Evolutionary conservation across 2,113 vertebrate species (phyloP), one percentile per base, ranked within the genome.

Genomic region (Albula glossodonta): DNA sequence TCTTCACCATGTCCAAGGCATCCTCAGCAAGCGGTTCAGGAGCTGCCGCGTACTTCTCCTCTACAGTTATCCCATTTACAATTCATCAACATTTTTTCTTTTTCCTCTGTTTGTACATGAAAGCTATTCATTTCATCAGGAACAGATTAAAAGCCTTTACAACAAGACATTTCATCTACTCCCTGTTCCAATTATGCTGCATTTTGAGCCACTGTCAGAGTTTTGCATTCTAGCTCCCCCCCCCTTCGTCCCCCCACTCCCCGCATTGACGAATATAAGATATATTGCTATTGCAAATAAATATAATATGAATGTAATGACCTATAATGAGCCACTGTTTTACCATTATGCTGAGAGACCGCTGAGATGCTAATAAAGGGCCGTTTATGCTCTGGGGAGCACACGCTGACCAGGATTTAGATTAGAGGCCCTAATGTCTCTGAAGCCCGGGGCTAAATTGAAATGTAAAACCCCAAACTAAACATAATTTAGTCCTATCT

Each of bases 301-400:
- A 95, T 93, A 93, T 98, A 97, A 97, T 97, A 97, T 95, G 94
- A 97, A 96, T 95, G 95, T 97, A 98, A 98, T 96, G 96, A 94
- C 92, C 94, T 94, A 94, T 97, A 97, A 97, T 97, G 96, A 98
- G 96, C 96, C 95, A 96, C 95, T 95, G 95, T 96, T 97, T 95
- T 95, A 91, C 95, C 96, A 93, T 96, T 96, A 96, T 94, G 95
- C 95, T 96, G 95, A 93, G 95, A 96, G 94, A 96, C 94, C 93
- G 95, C 96, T 96, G 95, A 94, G 95, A 95, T 96, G 93, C 95
- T 96, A 96, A 96, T 96, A 96, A 95, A 96, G 91, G 93, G 93
- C 94, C 91, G 89, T 95, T 96, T 95, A 93, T 94, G 90, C 88
- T 95, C 90, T 93, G 92, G 93, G 93, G 92, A 93, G 93, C 87